phyloP scores from a whole-genome alignment of 1,140 invertebrate genomes.

The Halictus rubicundus region DNA sequence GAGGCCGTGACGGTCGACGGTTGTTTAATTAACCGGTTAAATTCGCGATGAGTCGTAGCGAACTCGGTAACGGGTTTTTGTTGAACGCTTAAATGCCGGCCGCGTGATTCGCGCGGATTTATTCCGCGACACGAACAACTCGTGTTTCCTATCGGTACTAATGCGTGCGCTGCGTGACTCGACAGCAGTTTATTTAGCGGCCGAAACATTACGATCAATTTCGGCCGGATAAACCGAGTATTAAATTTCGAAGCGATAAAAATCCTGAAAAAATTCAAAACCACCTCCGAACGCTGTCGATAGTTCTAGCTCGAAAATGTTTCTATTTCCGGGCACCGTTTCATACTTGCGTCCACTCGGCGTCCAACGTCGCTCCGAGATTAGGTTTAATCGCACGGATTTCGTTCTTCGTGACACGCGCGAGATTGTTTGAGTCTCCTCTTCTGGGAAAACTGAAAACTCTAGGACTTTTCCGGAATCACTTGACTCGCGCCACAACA shows the following conservation, averaged over 20 bases:
- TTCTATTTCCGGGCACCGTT: no score
- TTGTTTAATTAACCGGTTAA: conserved; percentile 23
- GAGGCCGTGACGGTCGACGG: background rate
- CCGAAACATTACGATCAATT: background rate
- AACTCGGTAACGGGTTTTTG: conserved; percentile 19
- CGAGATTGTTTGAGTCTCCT: no score
- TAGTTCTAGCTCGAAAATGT: no score
- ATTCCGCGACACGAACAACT: conserved; percentile 4
- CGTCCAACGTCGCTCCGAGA: no score
- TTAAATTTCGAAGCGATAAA: background rate
- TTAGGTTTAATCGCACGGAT: no score
- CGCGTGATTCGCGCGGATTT: conserved; percentile 14
- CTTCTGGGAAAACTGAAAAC: no score
- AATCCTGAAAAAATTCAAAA: background rate
- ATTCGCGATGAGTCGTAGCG: background rate
- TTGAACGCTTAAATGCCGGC: background rate
- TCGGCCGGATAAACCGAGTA: background rate
- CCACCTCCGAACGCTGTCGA: background rate
- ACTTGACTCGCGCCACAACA: no score
- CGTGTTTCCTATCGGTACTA: background rate
- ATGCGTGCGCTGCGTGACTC: background rate
- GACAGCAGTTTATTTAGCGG: background rate
- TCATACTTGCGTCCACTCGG: no score
- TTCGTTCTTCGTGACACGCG: no score
- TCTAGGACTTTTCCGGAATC: no score